These are phyloP conservation scores for Lithophane semibrunnea DNA, from an alignment of 2,888 invertebrate species.

Conservation along the genomic window DNA sequence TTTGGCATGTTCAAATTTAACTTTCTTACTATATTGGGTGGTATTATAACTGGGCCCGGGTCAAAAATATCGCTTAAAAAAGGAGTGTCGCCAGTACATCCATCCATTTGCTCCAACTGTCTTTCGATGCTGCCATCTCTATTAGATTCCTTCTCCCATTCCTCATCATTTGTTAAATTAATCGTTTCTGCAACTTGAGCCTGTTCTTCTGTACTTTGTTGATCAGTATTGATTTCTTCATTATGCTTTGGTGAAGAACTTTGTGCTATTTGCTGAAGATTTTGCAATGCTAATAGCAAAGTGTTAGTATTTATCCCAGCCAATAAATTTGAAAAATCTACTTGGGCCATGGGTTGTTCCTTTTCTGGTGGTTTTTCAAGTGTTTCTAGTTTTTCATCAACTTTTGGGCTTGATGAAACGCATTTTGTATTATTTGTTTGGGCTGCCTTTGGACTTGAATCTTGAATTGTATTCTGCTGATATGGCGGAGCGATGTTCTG, in stretches of 20 bases:
- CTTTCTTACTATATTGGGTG: slow-evolving; percentile 77
- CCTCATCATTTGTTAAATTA: slow-evolving; percentile 86
- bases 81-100: slow-evolving; percentile 83
- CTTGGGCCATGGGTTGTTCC: slow-evolving; percentile 60
- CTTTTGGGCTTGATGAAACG: slow-evolving; percentile 33
- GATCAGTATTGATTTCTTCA: slow-evolving; percentile 57
- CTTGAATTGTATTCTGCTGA: slow-evolving; percentile 36
- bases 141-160: slow-evolving; percentile 86
- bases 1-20: slow-evolving; percentile 80
- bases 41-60: slow-evolving; percentile 82
- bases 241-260: slow-evolving; percentile 63
- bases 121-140: slow-evolving; percentile 84
- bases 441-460: slow-evolving; percentile 38
- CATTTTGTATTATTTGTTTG: slow-evolving; percentile 30
- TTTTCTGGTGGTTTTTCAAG: slow-evolving; percentile 37
- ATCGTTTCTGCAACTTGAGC: slow-evolving; percentile 78
- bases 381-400: slow-evolving; percentile 31
- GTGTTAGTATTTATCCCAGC: slow-evolving; percentile 85
- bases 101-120: slow-evolving; percentile 81
- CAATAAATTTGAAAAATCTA: slow-evolving; percentile 81
- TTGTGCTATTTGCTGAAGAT: slow-evolving; percentile 83
- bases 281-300: slow-evolving; percentile 84
- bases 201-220: slow-evolving; percentile 53
- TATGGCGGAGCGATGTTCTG: slow-evolving; percentile 26
- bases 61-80: slow-evolving; percentile 89